Evolutionary conservation across 2,113 vertebrate species (phyloP), one percentile per base, ranked within the genome.

Genomic region (Mus musculus): DNA sequence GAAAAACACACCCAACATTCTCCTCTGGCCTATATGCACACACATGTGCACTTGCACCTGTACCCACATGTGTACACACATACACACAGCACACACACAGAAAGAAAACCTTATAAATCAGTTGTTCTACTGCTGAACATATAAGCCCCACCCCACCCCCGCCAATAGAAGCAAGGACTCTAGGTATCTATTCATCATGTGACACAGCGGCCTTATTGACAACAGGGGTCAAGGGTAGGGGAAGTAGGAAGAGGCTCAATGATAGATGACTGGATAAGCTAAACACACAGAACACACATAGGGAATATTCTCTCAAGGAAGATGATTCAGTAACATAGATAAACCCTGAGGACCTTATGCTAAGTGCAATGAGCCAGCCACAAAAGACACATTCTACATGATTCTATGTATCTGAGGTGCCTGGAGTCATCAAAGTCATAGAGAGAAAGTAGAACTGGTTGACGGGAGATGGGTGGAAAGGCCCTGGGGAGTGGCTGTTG

Each of bases 151-250:
- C 69, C 9, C n/a, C 39, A 46, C 19, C 16, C 11, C 10, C 36
- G 52, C 20, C 78, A 54, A 56, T 1, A 36, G 88, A 76, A 56
- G 24, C 54, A 73, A 49, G 46, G n/a, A 33, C 42, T 14, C 7
- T 22, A 69, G 67, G 6, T 1, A 42, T 7, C 3, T 59, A 39
- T 5, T 39, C 1, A 19, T 8, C 39, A 0, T 0, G 54, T 36
- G 42, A n/a, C 33, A 63, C 1, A 24, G 19, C 1, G 1, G 46
- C 33, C 4, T 46, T 61, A 24, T 17, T 78, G 75, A 73, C 54
- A 52, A 39, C 16, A 3, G 46, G 12, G 7, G 24, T 13, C 26
- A 1, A 12, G 76, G 14, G 14, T 33, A 7, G 8, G 30, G 9
- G 8, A 42, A 17, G 77, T 46, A 30, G 28, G 7, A 46, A n/a